Base-by-base conservation (phyloP, 2,888 invertebrate species). In the Byasa hedistus region DNA sequence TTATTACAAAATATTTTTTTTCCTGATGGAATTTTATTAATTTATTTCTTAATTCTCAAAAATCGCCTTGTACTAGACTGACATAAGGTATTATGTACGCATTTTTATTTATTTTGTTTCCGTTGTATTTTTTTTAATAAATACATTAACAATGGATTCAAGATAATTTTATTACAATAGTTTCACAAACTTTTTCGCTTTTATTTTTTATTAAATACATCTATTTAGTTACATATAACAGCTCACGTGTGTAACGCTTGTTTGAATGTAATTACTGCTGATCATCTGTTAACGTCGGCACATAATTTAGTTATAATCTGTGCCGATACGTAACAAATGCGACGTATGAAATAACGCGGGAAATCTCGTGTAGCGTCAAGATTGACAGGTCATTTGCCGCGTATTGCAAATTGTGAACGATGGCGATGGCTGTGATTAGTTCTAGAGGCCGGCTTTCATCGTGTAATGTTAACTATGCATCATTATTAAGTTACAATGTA, bases 371-470 rank as follows among this genome's bases (percentile, higher is more conserved):
- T 22, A 24, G 27, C 51, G 60, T 61, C 61, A 44, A 61, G 39
- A 66, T 68, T 68, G 67, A 68, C 67, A 64, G 60, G 57, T 68
- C 61, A 68, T 68, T 68, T 64, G 64, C 51, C 67, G 67, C 64
- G 64, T 56, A 68, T 64, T 61, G 64, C 61, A 64, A 52, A 67
- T 61, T 61, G 52, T 64, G 64, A 68, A 52, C 24, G 57, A 67
- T 63, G 58, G 51, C 24, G 8, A 58, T 57, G 36, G 52, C 19
- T 39, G 60, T 59, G 59, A 67, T 64, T 60, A 61, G 63, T 24
- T 63, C 23, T 58, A 59, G 56, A 67, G 56, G 60, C 52, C 64
- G 32, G 55, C 58, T 60, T 63, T 56, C 59, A 63, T 56, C 56
- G 48, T 24, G 32, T 57, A 59, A 59, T 60, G 23, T 56, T 65